Base-by-base conservation (phyloP, 2,113 vertebrate species). In the Melanerpes aurifrons region DNA sequence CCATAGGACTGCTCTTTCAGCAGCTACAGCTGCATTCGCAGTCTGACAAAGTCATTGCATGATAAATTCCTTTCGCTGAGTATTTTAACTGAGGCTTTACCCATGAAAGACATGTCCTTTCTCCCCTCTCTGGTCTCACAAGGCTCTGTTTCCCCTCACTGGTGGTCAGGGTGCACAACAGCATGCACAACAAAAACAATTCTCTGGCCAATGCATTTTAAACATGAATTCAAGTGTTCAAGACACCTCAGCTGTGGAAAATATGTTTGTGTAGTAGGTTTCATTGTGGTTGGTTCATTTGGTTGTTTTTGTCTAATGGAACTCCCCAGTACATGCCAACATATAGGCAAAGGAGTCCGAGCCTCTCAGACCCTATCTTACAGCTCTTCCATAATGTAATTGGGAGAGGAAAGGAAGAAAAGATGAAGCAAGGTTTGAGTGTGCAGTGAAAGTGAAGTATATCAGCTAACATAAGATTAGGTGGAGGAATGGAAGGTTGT, bases 221-320 rank as follows among this genome's bases (percentile, higher is more conserved):
- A 66, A 58, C 56, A 58, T 2, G 7, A 87, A 62, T 32, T 10
- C 7, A 32, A 67, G 12, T 9, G 21, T 66, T 71, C 67, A 78
- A 87, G 18, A 19, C 15, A 70, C 1, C 7, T 61, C 26, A 43
- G 17, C 11, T 86, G 47, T 77, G 58, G 66, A 86, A 87, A 70
- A 50, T 11, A 45, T 3, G 0, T 28, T 25, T 71, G 4, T 59
- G 4, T n/a, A 19, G 12, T 31, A 13, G 12, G 2, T 9, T 53
- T 58, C 48, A 6, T 28, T 71, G 20, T 2, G 5, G 9, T 69
- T 74, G 59, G 59, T 28, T 4, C 40, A 40, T 63, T 50, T 20
- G 19, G 48, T 50, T 50, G 2, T 4, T 12, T 77, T 74, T 66
- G 50, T 29, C 4, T 69, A 64, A 54, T 9, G 20, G 43, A 87